A percentile compares a stretch with the other conserved stretches of the same genome.
Conservation (phyloP, 2,797 vertebrate species). For the Lagodon rhomboides region DNA sequence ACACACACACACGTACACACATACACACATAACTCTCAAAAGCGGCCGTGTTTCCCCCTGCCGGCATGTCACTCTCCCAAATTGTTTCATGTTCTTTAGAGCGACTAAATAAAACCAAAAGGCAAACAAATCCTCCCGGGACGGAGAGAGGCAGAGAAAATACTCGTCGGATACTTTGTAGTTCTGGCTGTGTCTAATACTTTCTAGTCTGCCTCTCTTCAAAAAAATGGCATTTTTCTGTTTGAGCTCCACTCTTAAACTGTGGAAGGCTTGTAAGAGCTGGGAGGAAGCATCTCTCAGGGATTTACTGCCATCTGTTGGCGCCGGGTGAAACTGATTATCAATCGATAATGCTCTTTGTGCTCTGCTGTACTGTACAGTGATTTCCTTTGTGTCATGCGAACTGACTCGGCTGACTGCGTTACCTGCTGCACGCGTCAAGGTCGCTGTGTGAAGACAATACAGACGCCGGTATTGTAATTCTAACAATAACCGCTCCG, state of each 20-base stretch:
- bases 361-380: neutral
- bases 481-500: neutral
- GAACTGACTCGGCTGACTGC: neutral
- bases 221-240: slow-evolving; percentile 71
- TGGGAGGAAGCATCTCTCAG: slow-evolving; percentile 55
- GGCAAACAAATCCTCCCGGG: slow-evolving; percentile 74
- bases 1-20: slow-evolving; percentile 37
- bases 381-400: slow-evolving; percentile 1
- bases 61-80: slow-evolving; percentile 65
- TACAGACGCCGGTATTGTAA: neutral
- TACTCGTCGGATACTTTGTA: slow-evolving; percentile 67
- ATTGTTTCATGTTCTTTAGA: slow-evolving; percentile 77
- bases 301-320: slow-evolving; percentile 85
- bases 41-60: slow-evolving; percentile 44
- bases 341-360: slow-evolving; percentile 12
- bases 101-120: slow-evolving; percentile 80
- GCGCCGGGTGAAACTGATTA: slow-evolving; percentile 64
- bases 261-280: slow-evolving; percentile 42
- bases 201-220: slow-evolving; percentile 71
- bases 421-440: neutral
- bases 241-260: slow-evolving; percentile 56
- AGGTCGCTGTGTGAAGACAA: neutral
- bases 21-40: slow-evolving; percentile 55
- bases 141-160: slow-evolving; percentile 60
- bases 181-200: slow-evolving; percentile 69